phyloP scores from a whole-genome alignment of 2,888 invertebrate genomes.

The Parelbella ahira region DNA sequence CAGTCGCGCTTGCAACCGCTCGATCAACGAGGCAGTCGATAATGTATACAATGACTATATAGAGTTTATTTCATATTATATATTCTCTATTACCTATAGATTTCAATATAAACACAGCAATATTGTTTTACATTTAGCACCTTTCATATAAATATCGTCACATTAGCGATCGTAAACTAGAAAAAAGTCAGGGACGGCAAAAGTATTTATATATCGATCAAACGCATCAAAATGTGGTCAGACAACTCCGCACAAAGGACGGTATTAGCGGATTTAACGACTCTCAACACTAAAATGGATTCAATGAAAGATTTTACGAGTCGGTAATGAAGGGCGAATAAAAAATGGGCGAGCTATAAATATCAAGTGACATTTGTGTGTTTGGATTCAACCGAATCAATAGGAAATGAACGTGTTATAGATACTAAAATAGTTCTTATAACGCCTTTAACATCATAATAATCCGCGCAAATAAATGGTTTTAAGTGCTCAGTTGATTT shows the following conservation, averaged over 20 bases:
- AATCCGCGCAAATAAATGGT: background rate
- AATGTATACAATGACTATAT: too few species aligned
- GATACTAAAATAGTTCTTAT: background rate
- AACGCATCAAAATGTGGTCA: slow-evolving; percentile 41
- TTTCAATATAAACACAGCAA: too few species aligned
- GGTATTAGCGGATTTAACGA: slow-evolving; percentile 45
- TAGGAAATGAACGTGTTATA: slow-evolving; percentile 7
- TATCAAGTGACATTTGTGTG: slow-evolving; percentile 11
- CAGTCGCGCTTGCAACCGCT: too few species aligned
- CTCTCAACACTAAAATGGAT: slow-evolving; percentile 28
- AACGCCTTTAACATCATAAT: slow-evolving; percentile 13
- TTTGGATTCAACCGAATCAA: slow-evolving; percentile 1
- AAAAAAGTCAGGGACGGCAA: slow-evolving; percentile 27
- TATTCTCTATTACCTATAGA: too few species aligned
- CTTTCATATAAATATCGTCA: too few species aligned
- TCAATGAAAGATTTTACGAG: slow-evolving; percentile 53
- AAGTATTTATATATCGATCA: slow-evolving; percentile 41
- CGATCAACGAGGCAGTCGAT: too few species aligned
- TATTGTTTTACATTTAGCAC: too few species aligned
- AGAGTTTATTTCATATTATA: too few species aligned
- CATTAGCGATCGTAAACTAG: slow-evolving; percentile 22
- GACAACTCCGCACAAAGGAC: slow-evolving; percentile 36
- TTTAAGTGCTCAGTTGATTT: background rate
- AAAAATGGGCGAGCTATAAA: slow-evolving; percentile 12
- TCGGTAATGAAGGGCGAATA: slow-evolving; percentile 21